These are phyloP conservation scores for Poeciliopsis prolifica DNA, from an alignment of 2,113 vertebrate genomes.

Conservation along the genomic window DNA sequence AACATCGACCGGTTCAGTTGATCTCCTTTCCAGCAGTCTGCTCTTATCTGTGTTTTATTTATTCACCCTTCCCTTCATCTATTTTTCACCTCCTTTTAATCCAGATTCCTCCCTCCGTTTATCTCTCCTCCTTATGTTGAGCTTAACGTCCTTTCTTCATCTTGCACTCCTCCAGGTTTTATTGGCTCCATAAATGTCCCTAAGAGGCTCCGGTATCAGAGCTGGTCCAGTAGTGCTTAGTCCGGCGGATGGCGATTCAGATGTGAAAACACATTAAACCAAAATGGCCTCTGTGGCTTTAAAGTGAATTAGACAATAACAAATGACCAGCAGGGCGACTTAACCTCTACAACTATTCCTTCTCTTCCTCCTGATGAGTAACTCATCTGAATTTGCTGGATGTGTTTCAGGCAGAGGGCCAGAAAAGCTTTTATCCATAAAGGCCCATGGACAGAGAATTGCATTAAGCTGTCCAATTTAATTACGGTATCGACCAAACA, in stretches of 20 bases:
- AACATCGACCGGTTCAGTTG: too few relatives aligned
- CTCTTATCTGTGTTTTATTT: conserved; percentile 10
- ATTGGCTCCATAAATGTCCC: conserved; percentile 79
- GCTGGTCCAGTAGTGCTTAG: conserved; percentile 38
- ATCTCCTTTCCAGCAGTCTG: background rate
- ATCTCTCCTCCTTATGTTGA: conserved; percentile 33
- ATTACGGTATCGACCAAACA: conserved; percentile 99
- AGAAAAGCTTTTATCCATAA: conserved; percentile 99
- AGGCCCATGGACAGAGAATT: conserved; percentile 97
- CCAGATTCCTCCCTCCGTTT: conserved; percentile 36
- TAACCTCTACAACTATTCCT: conserved; percentile 69
- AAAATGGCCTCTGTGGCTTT: conserved; percentile 78
- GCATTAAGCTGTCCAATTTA: conserved; percentile 97
- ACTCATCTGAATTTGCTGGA: conserved; percentile 93
- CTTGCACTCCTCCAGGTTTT: conserved; percentile 69
- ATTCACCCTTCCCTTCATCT: background rate
- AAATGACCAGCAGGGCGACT: conserved; percentile 72
- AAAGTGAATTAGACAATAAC: conserved; percentile 82
- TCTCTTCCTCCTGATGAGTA: conserved; percentile 56
- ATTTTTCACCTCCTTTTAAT: conserved; percentile 41
- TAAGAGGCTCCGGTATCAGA: conserved; percentile 67
- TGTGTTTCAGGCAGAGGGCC: conserved; percentile 89
- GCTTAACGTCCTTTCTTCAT: conserved; percentile 62
- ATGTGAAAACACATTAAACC: conserved; percentile 74
- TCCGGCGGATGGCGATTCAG: conserved; percentile 52